Evolutionary conservation across 2,113 vertebrate species (phyloP).

Genomic region (Azemiops feae): DNA sequence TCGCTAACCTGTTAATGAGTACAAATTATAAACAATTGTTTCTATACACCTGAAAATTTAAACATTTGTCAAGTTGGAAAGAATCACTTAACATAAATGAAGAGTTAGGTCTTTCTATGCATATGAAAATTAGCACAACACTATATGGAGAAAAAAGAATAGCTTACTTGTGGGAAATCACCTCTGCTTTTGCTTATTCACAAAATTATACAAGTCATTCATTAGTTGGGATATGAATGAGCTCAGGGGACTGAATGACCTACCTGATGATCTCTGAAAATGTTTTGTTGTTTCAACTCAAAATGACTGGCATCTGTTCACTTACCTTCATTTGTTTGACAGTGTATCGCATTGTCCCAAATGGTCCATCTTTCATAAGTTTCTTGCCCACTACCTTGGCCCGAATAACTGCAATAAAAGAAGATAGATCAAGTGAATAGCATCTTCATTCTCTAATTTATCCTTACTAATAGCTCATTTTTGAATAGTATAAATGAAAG

Average conservation of each 20-base stretch:
- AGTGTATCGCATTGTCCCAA: conserved; percentile 91
- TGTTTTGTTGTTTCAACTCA: neutral
- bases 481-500: neutral
- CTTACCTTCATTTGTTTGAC: conserved; percentile 96
- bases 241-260: neutral
- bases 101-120: neutral
- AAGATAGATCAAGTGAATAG: neutral
- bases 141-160: neutral
- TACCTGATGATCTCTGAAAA: neutral
- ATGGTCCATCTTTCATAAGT: conserved; percentile 88
- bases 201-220: neutral
- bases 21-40: neutral
- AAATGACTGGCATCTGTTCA: neutral
- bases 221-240: neutral
- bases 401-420: conserved; percentile 83
- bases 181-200: neutral
- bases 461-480: neutral
- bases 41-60: neutral
- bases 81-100: neutral
- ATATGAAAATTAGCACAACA: neutral
- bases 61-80: neutral
- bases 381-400: conserved; percentile 98
- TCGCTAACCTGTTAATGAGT: neutral
- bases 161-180: neutral
- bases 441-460: neutral